Evolutionary conservation across 2,113 vertebrate genomes (phyloP).

Genomic region (Uria lomvia): DNA sequence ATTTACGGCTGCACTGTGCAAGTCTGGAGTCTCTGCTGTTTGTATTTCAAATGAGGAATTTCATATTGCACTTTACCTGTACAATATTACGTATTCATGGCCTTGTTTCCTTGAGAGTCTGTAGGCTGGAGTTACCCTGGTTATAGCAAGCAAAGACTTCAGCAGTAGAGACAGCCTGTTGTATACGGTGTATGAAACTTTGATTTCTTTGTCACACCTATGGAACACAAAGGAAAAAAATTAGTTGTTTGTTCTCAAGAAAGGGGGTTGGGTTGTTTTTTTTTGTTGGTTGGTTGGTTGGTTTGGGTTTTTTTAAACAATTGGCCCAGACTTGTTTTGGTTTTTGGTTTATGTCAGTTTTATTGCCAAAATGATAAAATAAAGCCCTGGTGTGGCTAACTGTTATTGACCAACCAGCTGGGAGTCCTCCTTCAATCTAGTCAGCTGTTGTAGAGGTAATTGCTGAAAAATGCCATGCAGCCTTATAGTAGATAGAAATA

Average conservation of each 20-base stretch:
- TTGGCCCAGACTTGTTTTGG: not conserved
- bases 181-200: constrained; percentile 98
- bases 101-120: constrained; percentile 97
- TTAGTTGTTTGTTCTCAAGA: not conserved
- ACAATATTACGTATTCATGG: constrained; percentile 97
- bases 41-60: not conserved
- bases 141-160: constrained; percentile 96
- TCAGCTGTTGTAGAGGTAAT: not conserved
- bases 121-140: constrained; percentile 96
- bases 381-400: not conserved
- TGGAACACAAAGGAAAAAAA: constrained; percentile 24
- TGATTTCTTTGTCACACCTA: constrained; percentile 98
- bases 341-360: not conserved
- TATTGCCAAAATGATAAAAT: not conserved
- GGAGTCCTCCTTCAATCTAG: not conserved
- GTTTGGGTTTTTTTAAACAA: not conserved
- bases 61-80: constrained; percentile 82
- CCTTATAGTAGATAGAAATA: not conserved
- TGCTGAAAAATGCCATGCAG: not conserved
- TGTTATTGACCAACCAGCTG: not conserved
- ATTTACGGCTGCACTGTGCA: not conserved
- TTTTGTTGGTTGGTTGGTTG: not conserved
- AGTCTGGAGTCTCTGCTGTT: not conserved
- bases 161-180: constrained; percentile 94
- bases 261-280: not conserved